These are phyloP conservation scores for Cyclopterus lumpus DNA, from an alignment of 2,797 vertebrate species.

Conservation along the genomic window DNA sequence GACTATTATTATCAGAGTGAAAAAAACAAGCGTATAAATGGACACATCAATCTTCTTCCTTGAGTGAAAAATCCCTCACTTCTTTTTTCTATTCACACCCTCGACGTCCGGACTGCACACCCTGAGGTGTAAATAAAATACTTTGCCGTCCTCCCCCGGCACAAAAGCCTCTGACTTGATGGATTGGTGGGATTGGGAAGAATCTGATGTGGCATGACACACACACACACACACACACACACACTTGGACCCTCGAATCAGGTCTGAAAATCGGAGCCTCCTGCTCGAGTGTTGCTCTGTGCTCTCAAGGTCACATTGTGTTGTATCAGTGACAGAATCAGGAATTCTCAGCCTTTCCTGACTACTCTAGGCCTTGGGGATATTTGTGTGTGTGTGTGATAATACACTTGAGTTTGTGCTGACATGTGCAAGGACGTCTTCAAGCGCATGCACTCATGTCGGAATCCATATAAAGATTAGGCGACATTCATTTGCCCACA, in stretches of 20 bases:
- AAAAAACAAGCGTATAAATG: background rate
- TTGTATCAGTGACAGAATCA: slow-evolving; percentile 60
- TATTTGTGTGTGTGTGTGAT: slow-evolving; percentile 25
- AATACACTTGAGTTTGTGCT: slow-evolving; percentile 24
- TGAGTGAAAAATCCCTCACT: background rate
- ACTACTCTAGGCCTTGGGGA: slow-evolving; percentile 24
- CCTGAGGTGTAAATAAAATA: slow-evolving; percentile 47
- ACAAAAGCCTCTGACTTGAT: slow-evolving; percentile 45
- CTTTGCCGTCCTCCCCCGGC: slow-evolving; percentile 4
- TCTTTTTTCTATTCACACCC: background rate
- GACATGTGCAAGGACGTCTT: slow-evolving; percentile 44
- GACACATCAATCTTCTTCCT: background rate
- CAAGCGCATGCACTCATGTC: slow-evolving; percentile 20
- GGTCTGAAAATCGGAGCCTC: slow-evolving; percentile 38
- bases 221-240: slow-evolving; percentile 24
- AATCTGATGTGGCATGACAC: slow-evolving; percentile 27
- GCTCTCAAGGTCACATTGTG: slow-evolving; percentile 57
- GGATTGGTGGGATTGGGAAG: slow-evolving; percentile 40
- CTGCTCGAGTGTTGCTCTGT: slow-evolving; percentile 21
- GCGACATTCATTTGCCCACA: slow-evolving; percentile 12
- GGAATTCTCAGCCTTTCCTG: slow-evolving; percentile 43
- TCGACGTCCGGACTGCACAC: background rate
- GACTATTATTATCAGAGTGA: background rate
- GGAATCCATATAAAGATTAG: slow-evolving; percentile 41
- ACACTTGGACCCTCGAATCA: slow-evolving; percentile 23